Conservation (phyloP, 2,113 vertebrate species). For the Pomatorhinus ruficollis region DNA sequence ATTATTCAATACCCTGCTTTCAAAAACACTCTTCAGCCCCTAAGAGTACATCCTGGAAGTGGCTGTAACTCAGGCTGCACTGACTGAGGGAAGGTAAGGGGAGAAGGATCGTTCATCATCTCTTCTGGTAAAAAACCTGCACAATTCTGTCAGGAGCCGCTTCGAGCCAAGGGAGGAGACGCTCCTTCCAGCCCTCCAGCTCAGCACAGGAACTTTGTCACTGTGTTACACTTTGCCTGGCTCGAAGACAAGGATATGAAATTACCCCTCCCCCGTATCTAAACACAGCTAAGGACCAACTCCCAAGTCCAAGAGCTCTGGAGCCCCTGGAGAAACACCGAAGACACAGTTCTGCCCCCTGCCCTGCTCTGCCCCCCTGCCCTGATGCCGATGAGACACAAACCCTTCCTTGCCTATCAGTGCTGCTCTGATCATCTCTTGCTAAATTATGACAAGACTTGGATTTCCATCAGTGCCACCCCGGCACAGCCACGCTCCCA, state of each 20-base stretch:
- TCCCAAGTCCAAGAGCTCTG: neutral
- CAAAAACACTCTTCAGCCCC: neutral
- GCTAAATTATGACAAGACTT: neutral
- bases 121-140: neutral
- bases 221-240: neutral
- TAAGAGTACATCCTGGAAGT: neutral
- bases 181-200: neutral
- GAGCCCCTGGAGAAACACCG: neutral
- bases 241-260: neutral
- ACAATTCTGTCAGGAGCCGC: neutral
- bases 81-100: neutral
- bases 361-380: neutral
- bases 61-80: neutral
- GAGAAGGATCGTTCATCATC: neutral
- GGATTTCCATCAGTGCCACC: neutral
- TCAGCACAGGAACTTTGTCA: neutral
- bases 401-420: neutral
- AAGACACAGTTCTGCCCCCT: neutral
- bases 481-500: neutral
- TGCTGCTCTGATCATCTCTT: neutral
- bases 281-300: neutral
- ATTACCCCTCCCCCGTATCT: rapidly evolving
- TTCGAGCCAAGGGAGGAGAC: neutral
- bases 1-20: neutral
- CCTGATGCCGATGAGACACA: neutral